Evolutionary conservation across 2,797 vertebrate genomes (phyloP), one percentile per base, ranked within the genome.

Genomic region (Hippoglossus hippoglossus): DNA sequence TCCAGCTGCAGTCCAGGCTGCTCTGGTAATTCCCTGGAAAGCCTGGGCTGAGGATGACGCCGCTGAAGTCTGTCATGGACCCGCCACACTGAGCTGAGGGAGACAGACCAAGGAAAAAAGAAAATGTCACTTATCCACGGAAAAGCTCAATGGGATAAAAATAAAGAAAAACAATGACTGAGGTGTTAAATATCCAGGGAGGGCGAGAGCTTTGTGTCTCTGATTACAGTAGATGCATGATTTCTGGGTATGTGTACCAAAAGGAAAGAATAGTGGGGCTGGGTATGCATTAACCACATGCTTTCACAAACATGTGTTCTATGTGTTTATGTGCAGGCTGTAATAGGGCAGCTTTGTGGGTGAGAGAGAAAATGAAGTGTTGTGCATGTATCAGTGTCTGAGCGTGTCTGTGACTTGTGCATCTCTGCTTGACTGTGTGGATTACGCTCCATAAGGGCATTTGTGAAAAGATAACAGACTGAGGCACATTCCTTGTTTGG

Each of bases 1-100:
- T 97, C 98, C 98, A 99, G 24, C 94, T 98, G 74, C 98, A 99
- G 90, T 99, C 98, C 87, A 98, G 94, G 83, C 96, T 98, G 91
- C 97, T 99, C 65, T 97, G 98, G 83, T 99, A 99, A 91, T 99
- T 99, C 84, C 98, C 98, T 80, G 98, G 97, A 87, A 97, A 99
- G 0, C 97, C 98, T 7, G 98, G 98, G 83, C 98, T 99, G 76
- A 99, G 96, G 65, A 99, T 96, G 67, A 99, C 97, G 9, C 98
- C 96, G 1, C 93, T 98, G 94, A 98, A 96, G 72, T 97, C 97
- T 56, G 94, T 95, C 95, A 97, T 95, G 9, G 94, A 89, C 73
- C 98, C 96, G 31, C 98, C 98, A 79, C 98, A 99, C 83, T 98
- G 96, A 69, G 98, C 98, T 99, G 90, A 59, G 77, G 77, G 78